phyloP scores from a whole-genome alignment of 2,888 invertebrate genomes.

The Lithophane socia region DNA sequence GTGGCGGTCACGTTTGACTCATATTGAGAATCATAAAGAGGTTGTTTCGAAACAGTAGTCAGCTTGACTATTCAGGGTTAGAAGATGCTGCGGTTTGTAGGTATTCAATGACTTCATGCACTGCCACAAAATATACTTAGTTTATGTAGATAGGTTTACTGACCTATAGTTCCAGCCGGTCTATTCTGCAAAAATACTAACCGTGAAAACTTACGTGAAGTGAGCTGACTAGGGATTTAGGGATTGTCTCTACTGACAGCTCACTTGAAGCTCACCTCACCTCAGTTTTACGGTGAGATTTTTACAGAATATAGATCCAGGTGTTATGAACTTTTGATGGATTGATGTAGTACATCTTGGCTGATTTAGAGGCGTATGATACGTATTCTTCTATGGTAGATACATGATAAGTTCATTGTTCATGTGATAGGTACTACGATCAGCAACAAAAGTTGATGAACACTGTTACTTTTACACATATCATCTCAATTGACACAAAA shows the following conservation, averaged over 20 bases:
- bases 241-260: too few species aligned
- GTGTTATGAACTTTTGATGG: neutral
- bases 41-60: conserved; percentile 18
- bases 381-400: too few species aligned
- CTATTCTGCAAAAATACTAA: too few species aligned
- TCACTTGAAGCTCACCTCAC: too few species aligned
- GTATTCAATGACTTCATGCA: too few species aligned
- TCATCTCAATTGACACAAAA: neutral
- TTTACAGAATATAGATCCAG: neutral
- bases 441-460: neutral
- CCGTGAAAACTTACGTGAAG: too few species aligned
- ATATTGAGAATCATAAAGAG: conserved; percentile 6
- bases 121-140: neutral
- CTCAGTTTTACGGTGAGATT: too few species aligned
- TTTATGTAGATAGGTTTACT: neutral
- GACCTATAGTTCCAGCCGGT: neutral
- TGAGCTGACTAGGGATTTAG: too few species aligned
- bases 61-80: conserved; percentile 10
- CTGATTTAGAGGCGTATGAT: neutral
- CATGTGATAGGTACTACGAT: neutral
- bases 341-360: neutral
- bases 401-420: neutral
- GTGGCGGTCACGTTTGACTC: conserved; percentile 14
- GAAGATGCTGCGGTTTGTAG: neutral
- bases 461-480: neutral